Percentiles rank a stretch among this genome's conserved stretches.
phyloP scores from a whole-genome alignment of 1,140 invertebrate genomes.

The Acromyrmex heyeri region DNA sequence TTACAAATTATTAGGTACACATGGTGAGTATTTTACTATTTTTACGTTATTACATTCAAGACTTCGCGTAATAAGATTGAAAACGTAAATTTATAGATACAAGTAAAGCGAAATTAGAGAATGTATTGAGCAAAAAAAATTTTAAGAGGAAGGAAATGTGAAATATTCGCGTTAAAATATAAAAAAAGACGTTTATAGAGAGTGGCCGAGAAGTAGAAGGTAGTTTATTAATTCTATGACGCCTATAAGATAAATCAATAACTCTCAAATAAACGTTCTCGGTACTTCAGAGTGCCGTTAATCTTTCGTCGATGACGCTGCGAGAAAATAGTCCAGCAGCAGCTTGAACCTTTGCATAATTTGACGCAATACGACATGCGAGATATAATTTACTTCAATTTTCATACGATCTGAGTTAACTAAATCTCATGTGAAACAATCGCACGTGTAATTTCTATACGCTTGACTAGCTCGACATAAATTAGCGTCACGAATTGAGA shows the following conservation, averaged over 20 bases:
- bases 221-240: slow-evolving; percentile 44
- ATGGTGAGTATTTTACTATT: slow-evolving; percentile 89
- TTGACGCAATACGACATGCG: background rate
- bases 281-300: background rate
- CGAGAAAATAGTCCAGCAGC: background rate
- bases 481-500: slow-evolving; percentile 39
- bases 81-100: background rate
- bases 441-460: slow-evolving; percentile 22
- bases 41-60: background rate
- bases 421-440: slow-evolving; percentile 1
- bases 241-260: slow-evolving; percentile 27
- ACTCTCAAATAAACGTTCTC: background rate
- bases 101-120: slow-evolving; percentile 1
- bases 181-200: background rate
- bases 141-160: background rate
- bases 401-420: background rate
- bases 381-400: slow-evolving; percentile 15
- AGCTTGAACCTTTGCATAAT: background rate
- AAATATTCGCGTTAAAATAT: slow-evolving; percentile 2
- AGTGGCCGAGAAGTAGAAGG: background rate
- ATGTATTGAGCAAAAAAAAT: background rate
- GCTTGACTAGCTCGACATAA: background rate
- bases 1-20: slow-evolving; percentile 99
- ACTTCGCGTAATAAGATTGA: background rate
- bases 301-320: slow-evolving; percentile 20